These are phyloP conservation scores for Lasaia peninsularis DNA, from an alignment of 1,140 invertebrate species.

Conservation along the genomic window DNA sequence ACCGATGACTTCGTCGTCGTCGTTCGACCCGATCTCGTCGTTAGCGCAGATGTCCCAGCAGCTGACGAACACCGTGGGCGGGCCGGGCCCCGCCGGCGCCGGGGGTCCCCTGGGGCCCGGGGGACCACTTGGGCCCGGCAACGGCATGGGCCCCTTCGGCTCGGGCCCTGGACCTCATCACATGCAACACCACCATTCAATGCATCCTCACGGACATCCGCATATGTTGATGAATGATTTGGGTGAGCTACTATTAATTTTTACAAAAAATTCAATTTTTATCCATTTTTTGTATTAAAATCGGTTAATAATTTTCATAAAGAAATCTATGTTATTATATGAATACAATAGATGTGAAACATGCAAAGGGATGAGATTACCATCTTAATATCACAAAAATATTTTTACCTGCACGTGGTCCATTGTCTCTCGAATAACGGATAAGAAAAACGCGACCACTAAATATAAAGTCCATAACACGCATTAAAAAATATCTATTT, in stretches of 20 bases:
- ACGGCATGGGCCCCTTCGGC: conserved; percentile 79
- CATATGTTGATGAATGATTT: conserved; percentile 74
- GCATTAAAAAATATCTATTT: no score
- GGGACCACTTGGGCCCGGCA: conserved; percentile 74
- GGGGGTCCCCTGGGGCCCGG: conserved; percentile 36
- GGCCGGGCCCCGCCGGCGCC: conserved; percentile 60
- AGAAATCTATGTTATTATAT: no score
- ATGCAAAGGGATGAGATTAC: no score
- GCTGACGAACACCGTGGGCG: conserved; percentile 83
- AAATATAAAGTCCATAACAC: no score
- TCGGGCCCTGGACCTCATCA: conserved; percentile 57
- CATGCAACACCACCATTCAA: conserved; percentile 66
- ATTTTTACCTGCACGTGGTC: no score
- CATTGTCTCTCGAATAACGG: no score
- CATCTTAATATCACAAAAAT: no score
- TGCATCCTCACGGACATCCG: conserved; percentile 65
- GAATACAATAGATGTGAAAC: no score
- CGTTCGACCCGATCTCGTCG: conserved; percentile 95
- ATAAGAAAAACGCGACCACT: no score
- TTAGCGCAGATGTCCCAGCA: conserved; percentile 96
- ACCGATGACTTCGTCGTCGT: conserved; percentile 78
- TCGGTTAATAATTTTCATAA: no score
- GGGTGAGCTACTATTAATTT: conserved; percentile 39
- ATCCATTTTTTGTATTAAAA: no score
- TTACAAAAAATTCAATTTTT: no score